phyloP scores from a whole-genome alignment of 2,888 invertebrate genomes.

The Ormia ochracea region DNA sequence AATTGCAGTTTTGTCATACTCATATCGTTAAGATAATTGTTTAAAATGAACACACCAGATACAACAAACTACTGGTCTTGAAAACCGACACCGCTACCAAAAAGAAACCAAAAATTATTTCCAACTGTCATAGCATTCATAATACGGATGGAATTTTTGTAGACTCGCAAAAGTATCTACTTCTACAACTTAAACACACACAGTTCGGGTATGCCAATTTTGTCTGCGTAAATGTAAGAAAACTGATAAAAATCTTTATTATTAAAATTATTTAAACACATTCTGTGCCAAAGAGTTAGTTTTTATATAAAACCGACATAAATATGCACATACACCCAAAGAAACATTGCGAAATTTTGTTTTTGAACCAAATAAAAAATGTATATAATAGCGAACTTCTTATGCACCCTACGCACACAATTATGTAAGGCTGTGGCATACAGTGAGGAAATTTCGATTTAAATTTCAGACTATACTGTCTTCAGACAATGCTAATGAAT shows the following conservation, averaged over 20 bases:
- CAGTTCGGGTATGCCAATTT: background rate
- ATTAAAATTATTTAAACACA: constrained; percentile 33
- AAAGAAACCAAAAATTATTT: constrained; percentile 38
- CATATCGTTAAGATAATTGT: constrained; percentile 67
- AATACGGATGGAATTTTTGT: constrained; percentile 30
- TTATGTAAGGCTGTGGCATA: no score
- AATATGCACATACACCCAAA: background rate
- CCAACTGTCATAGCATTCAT: constrained; percentile 55
- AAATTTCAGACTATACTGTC: no score
- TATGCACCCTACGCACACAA: background rate
- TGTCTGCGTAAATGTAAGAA: constrained; percentile 4
- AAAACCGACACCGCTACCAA: constrained; percentile 63
- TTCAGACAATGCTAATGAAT: no score
- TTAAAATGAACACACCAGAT: constrained; percentile 44
- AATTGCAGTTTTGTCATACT: constrained; percentile 5
- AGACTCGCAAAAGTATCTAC: background rate
- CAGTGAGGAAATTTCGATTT: no score
- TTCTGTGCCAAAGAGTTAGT: constrained; percentile 24
- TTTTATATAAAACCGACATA: background rate
- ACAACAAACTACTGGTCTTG: constrained; percentile 70
- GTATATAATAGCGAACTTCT: background rate
- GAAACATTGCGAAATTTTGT: constrained; percentile 8
- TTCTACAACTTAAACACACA: background rate
- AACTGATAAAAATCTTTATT: constrained; percentile 52
- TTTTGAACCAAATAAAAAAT: background rate